phyloP scores from a whole-genome alignment of 1,140 invertebrate species.

The Vanessa tameamea region DNA sequence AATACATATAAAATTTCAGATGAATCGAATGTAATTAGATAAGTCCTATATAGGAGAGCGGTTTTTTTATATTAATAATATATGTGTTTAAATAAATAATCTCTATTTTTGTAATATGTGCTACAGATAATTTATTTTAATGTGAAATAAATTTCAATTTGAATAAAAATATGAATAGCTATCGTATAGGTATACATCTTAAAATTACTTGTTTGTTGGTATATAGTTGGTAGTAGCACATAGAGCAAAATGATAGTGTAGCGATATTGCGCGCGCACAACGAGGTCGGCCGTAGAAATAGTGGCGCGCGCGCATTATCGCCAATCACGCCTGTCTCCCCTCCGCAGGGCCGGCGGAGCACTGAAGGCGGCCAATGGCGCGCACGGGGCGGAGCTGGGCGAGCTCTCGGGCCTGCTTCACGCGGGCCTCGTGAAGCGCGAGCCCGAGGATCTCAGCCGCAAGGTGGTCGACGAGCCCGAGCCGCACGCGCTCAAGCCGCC shows the following conservation, averaged over 20 bases:
- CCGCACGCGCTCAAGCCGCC: slow-evolving; percentile 77
- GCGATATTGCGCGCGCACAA: slow-evolving; percentile 58
- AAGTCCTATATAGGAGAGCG: no score
- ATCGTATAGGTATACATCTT: no score
- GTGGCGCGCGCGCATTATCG: slow-evolving; percentile 70
- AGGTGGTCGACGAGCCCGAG: slow-evolving; percentile 78
- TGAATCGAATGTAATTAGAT: no score
- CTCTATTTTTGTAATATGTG: no score
- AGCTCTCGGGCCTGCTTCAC: slow-evolving; percentile 79
- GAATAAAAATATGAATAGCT: no score
- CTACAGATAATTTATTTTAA: no score
- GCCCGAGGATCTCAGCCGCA: slow-evolving; percentile 81
- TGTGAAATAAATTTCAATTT: no score
- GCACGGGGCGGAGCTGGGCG: slow-evolving; percentile 81
- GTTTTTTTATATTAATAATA: no score
- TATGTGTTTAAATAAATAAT: no score
- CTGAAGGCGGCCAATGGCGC: slow-evolving; percentile 78
- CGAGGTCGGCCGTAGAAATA: slow-evolving; percentile 60
- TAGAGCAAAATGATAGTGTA: slow-evolving; percentile 53
- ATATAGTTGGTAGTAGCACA: neutral
- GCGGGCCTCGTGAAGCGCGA: slow-evolving; percentile 81
- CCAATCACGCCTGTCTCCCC: slow-evolving; percentile 73
- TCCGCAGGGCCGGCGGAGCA: slow-evolving; percentile 75
- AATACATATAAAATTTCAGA: no score
- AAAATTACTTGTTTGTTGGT: no score